These are phyloP conservation scores for Drosophila ercepeae DNA, from an alignment of 1,140 invertebrate genomes.

Conservation along the genomic window DNA sequence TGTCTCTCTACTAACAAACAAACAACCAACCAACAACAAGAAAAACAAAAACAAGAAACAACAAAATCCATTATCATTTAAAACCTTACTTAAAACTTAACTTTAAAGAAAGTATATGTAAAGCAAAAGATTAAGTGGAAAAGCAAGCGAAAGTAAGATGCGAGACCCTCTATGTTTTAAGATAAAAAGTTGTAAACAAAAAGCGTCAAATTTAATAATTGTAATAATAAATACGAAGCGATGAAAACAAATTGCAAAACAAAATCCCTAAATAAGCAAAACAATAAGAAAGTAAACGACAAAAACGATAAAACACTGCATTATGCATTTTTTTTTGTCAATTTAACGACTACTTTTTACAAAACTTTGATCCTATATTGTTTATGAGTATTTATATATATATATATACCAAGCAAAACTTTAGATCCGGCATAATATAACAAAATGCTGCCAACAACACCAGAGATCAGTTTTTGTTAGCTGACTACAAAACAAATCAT, in stretches of 20 bases:
- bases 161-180: constrained; percentile 64
- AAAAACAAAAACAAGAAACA: constrained; percentile 32
- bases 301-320: constrained; percentile 17
- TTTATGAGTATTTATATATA: constrained; percentile 60
- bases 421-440: constrained; percentile 43
- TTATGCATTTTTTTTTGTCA: constrained; percentile 49
- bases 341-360: constrained; percentile 58
- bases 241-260: constrained; percentile 33
- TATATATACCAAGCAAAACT: constrained; percentile 57
- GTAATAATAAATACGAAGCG: constrained; percentile 53
- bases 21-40: constrained; percentile 53
- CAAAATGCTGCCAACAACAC: constrained; percentile 55
- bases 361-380: constrained; percentile 66
- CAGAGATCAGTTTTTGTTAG: constrained; percentile 11
- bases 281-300: constrained; percentile 33
- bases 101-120: constrained; percentile 76
- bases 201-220: constrained; percentile 69
- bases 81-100: constrained; percentile 74
- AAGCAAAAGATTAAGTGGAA: constrained; percentile 37
- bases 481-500: constrained; percentile 19
- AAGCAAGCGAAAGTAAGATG: constrained; percentile 62
- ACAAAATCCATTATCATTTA: constrained; percentile 79
- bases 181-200: constrained; percentile 73
- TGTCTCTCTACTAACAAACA: constrained; percentile 72
- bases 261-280: constrained; percentile 58